Percentiles rank a stretch among this genome's conserved stretches.
Conservation (phyloP, 2,888 invertebrate species). For the Apodemia duryi region DNA sequence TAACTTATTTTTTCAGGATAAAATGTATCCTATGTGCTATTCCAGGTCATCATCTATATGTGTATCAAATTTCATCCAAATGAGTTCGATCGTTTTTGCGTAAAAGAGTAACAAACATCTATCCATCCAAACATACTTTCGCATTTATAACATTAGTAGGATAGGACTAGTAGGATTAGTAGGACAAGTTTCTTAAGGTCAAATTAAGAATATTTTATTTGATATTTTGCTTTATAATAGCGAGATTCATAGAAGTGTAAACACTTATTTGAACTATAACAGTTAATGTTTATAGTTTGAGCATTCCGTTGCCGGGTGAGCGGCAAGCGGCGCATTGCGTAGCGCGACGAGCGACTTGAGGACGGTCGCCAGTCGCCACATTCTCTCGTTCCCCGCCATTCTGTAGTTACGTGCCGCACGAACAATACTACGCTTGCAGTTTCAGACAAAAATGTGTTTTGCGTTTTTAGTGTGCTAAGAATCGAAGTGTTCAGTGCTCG, state of each 20-base stretch:
- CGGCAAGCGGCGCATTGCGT: conserved; percentile 25
- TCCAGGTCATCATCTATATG: no score
- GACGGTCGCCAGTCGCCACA: conserved; percentile 37
- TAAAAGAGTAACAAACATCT: no score
- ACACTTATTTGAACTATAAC: background rate
- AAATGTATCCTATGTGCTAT: no score
- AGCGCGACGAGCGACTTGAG: conserved; percentile 34
- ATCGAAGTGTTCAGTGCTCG: conserved; percentile 62
- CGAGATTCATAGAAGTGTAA: background rate
- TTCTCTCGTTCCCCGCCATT: conserved; percentile 39
- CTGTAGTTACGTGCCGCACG: conserved; percentile 63
- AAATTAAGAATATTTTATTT: no score
- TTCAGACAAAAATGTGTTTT: conserved; percentile 54
- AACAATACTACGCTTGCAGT: conserved; percentile 56
- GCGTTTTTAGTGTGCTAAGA: conserved; percentile 58
- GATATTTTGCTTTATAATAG: background rate
- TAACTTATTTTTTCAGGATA: no score
- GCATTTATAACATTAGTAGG: no score
- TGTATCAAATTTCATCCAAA: no score
- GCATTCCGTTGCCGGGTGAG: conserved; percentile 42
- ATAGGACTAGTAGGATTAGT: no score
- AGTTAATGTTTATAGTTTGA: conserved; percentile 26
- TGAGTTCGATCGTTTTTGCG: no score
- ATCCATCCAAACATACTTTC: no score
- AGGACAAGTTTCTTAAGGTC: no score